Evolutionary conservation across 2,888 invertebrate genomes (phyloP).

Genomic region (Harpagoxenus sublaevis): DNA sequence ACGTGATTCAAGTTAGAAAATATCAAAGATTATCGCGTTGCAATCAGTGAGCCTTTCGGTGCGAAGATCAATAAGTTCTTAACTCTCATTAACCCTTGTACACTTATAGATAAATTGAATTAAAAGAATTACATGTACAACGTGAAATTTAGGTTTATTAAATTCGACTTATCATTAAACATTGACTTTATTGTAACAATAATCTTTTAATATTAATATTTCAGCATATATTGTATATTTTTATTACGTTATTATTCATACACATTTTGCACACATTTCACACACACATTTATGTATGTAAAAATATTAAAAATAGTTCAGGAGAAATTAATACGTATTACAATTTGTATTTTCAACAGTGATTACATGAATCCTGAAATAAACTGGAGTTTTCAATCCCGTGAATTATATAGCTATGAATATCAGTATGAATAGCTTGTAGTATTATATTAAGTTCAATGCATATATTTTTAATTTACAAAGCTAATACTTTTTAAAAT

Average conservation of each 20-base stretch:
- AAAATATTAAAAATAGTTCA: neutral
- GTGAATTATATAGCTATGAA: neutral
- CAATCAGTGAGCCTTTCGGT: neutral
- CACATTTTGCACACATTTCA: neutral
- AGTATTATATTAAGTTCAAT: neutral
- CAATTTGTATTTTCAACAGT: neutral
- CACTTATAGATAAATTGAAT: neutral
- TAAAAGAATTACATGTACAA: neutral
- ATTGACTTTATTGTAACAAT: neutral
- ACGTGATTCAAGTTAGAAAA: neutral
- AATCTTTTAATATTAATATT: neutral
- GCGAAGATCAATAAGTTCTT: conserved; percentile 17
- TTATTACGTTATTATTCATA: neutral
- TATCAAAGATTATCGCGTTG: conserved; percentile 4
- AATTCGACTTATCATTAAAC: neutral
- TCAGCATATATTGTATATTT: neutral
- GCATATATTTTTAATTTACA: neutral
- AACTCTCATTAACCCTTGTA: neutral
- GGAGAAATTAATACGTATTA: neutral
- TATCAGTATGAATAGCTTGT: neutral
- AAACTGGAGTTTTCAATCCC: neutral
- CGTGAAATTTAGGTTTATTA: neutral
- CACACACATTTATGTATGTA: neutral
- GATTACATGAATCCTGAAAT: neutral
- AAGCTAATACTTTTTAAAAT: too few relatives aligned